Base-by-base conservation (phyloP, 1,140 invertebrate species). In the Drosophila carrolli region DNA sequence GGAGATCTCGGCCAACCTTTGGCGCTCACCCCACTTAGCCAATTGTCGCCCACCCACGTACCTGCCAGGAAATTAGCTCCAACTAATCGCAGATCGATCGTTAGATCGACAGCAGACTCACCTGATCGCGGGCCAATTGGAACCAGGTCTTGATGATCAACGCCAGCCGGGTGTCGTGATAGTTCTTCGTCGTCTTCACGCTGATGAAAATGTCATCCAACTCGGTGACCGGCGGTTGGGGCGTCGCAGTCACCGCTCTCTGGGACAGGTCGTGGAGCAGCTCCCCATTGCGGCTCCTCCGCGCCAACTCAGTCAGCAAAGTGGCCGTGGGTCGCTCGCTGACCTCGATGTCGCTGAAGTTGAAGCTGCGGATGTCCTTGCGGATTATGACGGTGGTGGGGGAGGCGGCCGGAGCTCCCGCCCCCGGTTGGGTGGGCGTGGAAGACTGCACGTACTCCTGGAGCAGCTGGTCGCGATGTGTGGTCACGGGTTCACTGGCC, bases 111-210 rank as follows among this genome's bases (percentile, higher is more conserved):
- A 37, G 55, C 53, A 54, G 57, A 67, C 67, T 91, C 94, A 98
- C 97, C 96, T 98, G 97, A 91, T 97, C 94, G 92, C 95, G 96
- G 40, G 97, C 97, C 71, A 98, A 94, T 91, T 96, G 96, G 92
- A 98, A 98, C 98, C 98, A 98, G 65, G 98, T 98, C 92, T 96
- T 95, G 88, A 98, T 94, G 80, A 98, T 96, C 60, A 97, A 94
- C n/a, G 97, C 96, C 71, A 99, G 91, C 68, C 98, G 94, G 35
- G 95, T 95, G 65, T 95, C 93, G 92, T 98, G 97, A 93, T 97
- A 98, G 93, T 95, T 95, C 90, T 95, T 95, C 35, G 97, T 98
- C 51, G 98, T 98, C 94, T 99, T 99, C 16, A 99, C 97, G 93
- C 97, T 98, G 91, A 99, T 96, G 93, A 98, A 98, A 78, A 98